phyloP scores from a whole-genome alignment of 2,113 vertebrate species.

The Oncorhynchus tshawytscha region DNA sequence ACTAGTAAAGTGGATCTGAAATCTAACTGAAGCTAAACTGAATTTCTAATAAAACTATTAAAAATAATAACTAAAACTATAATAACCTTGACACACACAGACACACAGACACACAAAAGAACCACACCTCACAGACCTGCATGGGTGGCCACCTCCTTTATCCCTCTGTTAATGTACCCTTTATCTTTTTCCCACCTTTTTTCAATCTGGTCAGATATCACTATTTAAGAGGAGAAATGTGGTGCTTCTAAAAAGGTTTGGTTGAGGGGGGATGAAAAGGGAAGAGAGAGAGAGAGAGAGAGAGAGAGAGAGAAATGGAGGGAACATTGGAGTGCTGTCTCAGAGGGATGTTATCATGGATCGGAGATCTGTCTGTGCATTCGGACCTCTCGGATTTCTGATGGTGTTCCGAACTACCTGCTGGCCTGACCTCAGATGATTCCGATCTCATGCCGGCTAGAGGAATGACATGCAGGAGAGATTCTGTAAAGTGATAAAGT shows the following conservation, averaged over 20 bases:
- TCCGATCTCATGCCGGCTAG: slow-evolving; percentile 50
- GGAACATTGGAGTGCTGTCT: slow-evolving; percentile 39
- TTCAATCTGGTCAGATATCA: slow-evolving; percentile 30
- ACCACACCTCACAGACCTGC: neutral
- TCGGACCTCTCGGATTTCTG: slow-evolving; percentile 43
- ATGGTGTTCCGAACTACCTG: slow-evolving; percentile 51
- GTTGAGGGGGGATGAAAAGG: slow-evolving; percentile 30
- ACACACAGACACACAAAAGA: slow-evolving; percentile 1
- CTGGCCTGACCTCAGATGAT: slow-evolving; percentile 62
- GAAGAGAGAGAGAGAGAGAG: slow-evolving; percentile 25
- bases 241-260: slow-evolving; percentile 37
- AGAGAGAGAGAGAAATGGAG: slow-evolving; percentile 37
- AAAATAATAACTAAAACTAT: neutral
- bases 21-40: slow-evolving; percentile 5
- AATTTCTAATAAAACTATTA: no score
- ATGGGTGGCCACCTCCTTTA: slow-evolving; percentile 27
- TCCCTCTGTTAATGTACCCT: neutral
- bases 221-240: slow-evolving; percentile 37
- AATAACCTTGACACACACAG: neutral
- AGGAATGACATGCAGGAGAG: slow-evolving; percentile 49
- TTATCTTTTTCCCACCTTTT: neutral
- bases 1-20: no score
- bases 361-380: slow-evolving; percentile 59
- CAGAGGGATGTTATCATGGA: slow-evolving; percentile 61
- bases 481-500: slow-evolving; percentile 50